Evolutionary conservation across 2,888 invertebrate genomes (phyloP).

Genomic region (Nomada hirtipes): DNA sequence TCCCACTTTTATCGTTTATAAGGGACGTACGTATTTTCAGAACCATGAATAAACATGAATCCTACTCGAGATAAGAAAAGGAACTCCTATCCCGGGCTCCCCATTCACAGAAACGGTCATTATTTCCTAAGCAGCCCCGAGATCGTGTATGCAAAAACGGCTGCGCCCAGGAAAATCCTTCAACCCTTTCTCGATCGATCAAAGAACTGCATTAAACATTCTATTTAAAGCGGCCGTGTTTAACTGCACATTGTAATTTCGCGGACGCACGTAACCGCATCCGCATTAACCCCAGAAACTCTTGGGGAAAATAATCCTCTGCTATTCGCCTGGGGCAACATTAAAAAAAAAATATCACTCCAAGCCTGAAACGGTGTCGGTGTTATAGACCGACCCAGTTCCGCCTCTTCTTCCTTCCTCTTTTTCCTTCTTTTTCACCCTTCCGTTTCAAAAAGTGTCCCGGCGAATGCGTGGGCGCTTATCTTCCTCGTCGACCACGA

Average conservation of each 20-base stretch:
- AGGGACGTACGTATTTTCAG: no score
- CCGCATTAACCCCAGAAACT: conserved; percentile 6
- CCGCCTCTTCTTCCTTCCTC: neutral
- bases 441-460: conserved; percentile 26
- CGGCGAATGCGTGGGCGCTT: neutral
- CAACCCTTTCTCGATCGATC: neutral
- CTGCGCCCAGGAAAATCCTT: neutral
- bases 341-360: neutral
- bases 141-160: no score
- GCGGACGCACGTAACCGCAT: conserved; percentile 23
- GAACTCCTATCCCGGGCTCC: no score
- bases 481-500: neutral
- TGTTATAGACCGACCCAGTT: conserved; percentile 40
- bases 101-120: no score
- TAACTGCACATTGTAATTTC: conserved; percentile 5
- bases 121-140: no score
- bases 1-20: no score
- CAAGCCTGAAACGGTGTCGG: conserved; percentile 12
- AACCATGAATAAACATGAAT: no score
- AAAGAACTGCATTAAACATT: conserved; percentile 14
- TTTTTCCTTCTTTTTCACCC: conserved; percentile 19
- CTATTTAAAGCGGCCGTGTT: conserved; percentile 18
- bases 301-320: conserved; percentile 3
- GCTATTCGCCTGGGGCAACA: neutral
- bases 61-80: no score